Conservation (phyloP, 2,797 vertebrate genomes). For the Allobates femoralis region DNA sequence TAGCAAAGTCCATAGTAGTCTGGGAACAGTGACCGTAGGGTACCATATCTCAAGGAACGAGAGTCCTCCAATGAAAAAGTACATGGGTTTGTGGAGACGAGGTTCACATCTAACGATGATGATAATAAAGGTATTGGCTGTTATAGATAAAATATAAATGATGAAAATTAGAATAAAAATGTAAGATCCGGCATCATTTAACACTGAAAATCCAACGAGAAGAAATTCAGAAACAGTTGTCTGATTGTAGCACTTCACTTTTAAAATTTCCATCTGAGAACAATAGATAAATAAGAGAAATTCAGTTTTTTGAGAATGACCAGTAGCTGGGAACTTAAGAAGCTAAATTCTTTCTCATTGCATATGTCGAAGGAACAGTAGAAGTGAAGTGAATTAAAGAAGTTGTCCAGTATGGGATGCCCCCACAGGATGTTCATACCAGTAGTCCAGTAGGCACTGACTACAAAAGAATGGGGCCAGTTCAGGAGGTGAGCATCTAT, state of each 20-base stretch:
- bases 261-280: constrained; percentile 1
- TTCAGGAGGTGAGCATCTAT: too few relatives aligned
- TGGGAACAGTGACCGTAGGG: constrained; percentile 42
- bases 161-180: constrained; percentile 32
- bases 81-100: constrained; percentile 44
- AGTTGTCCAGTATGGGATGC: too few relatives aligned
- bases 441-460: too few relatives aligned
- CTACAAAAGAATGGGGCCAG: too few relatives aligned
- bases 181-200: not conserved
- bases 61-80: constrained; percentile 28
- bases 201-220: constrained; percentile 38
- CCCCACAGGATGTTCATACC: too few relatives aligned
- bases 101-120: constrained; percentile 12
- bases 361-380: too few relatives aligned
- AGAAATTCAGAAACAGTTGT: constrained; percentile 12
- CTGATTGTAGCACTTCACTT: not conserved
- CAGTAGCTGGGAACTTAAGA: too few relatives aligned
- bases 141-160: constrained; percentile 43
- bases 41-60: constrained; percentile 52
- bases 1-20: not conserved
- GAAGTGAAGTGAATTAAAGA: too few relatives aligned
- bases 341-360: too few relatives aligned
- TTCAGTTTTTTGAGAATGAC: not conserved
- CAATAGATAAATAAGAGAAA: too few relatives aligned
- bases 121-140: constrained; percentile 39